These are phyloP conservation scores for Drosophila bocki DNA, from an alignment of 1,140 invertebrate species.

Conservation along the genomic window DNA sequence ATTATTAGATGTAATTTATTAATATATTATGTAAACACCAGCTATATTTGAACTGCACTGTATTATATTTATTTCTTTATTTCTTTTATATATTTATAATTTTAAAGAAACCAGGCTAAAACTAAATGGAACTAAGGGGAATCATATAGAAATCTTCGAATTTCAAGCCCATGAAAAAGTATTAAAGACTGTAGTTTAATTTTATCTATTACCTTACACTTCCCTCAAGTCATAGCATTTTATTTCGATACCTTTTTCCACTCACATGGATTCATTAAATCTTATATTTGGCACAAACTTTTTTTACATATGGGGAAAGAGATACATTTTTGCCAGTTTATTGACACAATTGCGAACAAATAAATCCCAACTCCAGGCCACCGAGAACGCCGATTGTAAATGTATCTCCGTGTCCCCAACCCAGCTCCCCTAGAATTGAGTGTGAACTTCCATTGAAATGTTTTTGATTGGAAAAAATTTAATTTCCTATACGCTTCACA, in stretches of 20 bases:
- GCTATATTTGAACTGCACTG: neutral
- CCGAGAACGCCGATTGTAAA: conserved; percentile 45
- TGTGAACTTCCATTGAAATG: conserved; percentile 79
- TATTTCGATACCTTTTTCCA: conserved; percentile 8
- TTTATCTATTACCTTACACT: neutral
- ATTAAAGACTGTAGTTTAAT: neutral
- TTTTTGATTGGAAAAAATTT: conserved; percentile 85
- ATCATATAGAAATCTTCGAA: too few species aligned
- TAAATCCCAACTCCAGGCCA: conserved; percentile 48
- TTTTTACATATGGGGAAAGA: neutral
- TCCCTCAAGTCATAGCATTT: neutral
- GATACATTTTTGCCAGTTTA: conserved; percentile 46
- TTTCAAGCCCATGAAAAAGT: too few species aligned
- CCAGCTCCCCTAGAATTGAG: conserved; percentile 17
- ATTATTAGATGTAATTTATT: neutral
- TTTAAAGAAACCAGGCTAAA: neutral
- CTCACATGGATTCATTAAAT: conserved; percentile 19
- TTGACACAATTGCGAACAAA: conserved; percentile 58
- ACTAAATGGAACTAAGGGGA: too few species aligned
- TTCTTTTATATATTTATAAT: neutral
- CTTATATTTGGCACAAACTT: conserved; percentile 12
- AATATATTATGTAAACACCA: neutral
- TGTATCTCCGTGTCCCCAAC: conserved; percentile 25
- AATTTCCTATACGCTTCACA: conserved; percentile 83
- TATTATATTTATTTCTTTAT: too few species aligned